Conservation (phyloP, 1,140 invertebrate species). For the Cydia pomonella region DNA sequence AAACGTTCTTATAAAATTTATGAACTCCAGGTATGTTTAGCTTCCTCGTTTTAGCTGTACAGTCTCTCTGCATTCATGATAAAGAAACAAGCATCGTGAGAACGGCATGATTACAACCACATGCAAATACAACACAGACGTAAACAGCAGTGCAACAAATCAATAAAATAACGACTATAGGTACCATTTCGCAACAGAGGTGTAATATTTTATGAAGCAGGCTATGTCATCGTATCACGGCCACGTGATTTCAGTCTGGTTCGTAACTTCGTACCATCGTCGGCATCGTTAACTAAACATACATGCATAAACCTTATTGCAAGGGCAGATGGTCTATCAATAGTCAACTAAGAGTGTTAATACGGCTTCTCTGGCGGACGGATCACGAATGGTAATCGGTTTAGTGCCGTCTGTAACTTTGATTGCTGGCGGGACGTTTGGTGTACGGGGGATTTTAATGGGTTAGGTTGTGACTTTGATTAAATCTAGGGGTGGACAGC, state of each 20-base stretch:
- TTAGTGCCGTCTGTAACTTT: slow-evolving; percentile 12
- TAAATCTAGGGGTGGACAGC: neutral
- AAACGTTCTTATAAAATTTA: too few relatives aligned
- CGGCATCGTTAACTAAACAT: too few relatives aligned
- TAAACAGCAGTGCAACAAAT: neutral
- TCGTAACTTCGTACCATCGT: neutral
- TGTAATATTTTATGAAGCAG: slow-evolving; percentile 10
- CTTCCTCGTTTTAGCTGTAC: neutral
- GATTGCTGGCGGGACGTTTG: neutral
- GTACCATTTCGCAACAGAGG: neutral
- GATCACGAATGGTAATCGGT: slow-evolving; percentile 27
- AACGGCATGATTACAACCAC: neutral
- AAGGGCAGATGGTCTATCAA: neutral
- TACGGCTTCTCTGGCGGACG: neutral
- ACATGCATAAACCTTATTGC: neutral
- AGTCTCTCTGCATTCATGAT: neutral
- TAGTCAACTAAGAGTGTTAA: neutral
- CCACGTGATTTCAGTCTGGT: slow-evolving; percentile 2
- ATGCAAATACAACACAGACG: slow-evolving; percentile 3
- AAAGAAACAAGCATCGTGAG: neutral
- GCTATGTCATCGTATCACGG: neutral
- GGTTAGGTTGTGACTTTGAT: neutral
- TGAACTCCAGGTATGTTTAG: neutral
- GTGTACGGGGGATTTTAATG: slow-evolving; percentile 10
- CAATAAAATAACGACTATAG: neutral